Evolutionary conservation across 1,140 invertebrate species (phyloP), one percentile per base, ranked within the genome.

Genomic region (Leptinotarsa defecta): DNA sequence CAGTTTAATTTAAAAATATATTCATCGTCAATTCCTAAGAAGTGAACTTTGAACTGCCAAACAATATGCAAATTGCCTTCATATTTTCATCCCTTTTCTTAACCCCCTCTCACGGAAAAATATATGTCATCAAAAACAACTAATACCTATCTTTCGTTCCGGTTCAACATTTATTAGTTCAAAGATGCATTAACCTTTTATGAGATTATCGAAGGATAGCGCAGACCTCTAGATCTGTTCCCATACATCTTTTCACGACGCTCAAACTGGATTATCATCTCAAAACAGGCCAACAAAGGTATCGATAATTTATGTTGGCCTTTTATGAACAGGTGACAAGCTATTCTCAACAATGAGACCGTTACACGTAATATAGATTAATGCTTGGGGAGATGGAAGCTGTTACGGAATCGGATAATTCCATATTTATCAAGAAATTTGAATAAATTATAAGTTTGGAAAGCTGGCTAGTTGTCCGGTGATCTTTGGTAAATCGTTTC

Each of bases 241-340:
- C 64, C 64, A 65, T 65, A 65, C 64, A 34, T 65, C 64, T 65
- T 24, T 65, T 65, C 27, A 20, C 19, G 64, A 65, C 64, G 27
- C 22, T 34, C 17, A 24, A 34, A 65, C 20, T 65, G n/a, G 64
- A 65, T 65, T 65, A 65, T 19, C 64, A 65, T 65, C 64, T 65
- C 64, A 65, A 65, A 65, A 65, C 64, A 34, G 64, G n/a, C 64
- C 64, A 65, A 65, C 64, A 65, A 65, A 65, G 64, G 64, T 65
- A 65, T 65, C 64, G 64, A 65, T 65, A 65, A 65, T 65, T 65
- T 65, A 65, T 65, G 64, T 17, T 65, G 15, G 15, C 64, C 64
- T 34, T 65, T 65, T 65, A 22, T 20, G 20, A 65, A 34, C 64
- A 65, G 64, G 64, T 65, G 64, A 65, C 64, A 65, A 65, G 64